Base-by-base conservation (phyloP, 2,113 vertebrate species). In the Pogonocichla stellata region DNA sequence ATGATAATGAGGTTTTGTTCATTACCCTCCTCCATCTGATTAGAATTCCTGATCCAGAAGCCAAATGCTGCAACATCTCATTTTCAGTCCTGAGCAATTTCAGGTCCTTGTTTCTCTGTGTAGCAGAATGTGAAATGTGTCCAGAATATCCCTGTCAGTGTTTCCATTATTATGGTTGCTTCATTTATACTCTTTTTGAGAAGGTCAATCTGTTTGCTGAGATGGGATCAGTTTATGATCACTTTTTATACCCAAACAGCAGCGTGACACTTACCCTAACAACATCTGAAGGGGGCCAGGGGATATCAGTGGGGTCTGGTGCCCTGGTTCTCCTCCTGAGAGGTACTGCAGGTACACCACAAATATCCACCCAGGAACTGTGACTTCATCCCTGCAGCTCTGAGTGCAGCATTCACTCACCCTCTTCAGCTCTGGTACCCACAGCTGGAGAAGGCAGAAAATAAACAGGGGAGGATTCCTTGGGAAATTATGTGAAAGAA, bases 1-100 rank as follows among this genome's bases (percentile, higher is more conserved):
- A 62, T 87, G 77, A 71, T 92, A 90, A 96, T 88, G 56, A 92
- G 54, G 80, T 91, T 93, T 92, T 91, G 57, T 86, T 93, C 82
- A 60, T 84, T 87, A 90, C 57, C n/a, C 50, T 94, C 47, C 50
- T 85, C 51, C 56, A 64, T 88, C 82, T 72, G 66, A 88, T 92
- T 67, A 93, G 75, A 95, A 84, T 82, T 94, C 66, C 48, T 78
- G 86, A 80, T 95, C 81, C 43, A 85, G 82, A 86, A 94, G 51
- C 69, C 93, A 95, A 91, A 82, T 58, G 72, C 92, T 82, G 20
- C 75, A 93, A 58, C 75, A 70, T 74, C 88, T 95, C n/a, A 62
- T 93, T 96, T 96, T 88, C 86, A 82, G 42, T 78, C 79, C 61
- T 74, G 71, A 79, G 69, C 70, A 92, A 62, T 95, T 87, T 84